Evolutionary conservation across 2,113 vertebrate genomes (phyloP).

Genomic region (Pholis gunnellus): DNA sequence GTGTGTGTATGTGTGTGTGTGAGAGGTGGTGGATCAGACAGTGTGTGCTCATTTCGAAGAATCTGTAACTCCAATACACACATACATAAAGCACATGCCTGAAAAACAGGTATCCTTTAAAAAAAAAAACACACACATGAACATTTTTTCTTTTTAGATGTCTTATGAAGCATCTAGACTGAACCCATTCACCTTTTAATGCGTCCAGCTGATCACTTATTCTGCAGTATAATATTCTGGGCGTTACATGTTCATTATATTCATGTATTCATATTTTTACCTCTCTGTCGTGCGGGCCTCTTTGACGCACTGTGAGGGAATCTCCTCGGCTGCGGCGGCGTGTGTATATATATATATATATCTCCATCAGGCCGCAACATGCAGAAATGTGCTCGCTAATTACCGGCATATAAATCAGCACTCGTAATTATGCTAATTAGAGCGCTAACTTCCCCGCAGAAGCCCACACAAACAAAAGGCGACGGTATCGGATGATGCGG

Average conservation of each 20-base stretch:
- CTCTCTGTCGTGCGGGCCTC: neutral
- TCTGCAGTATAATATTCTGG: neutral
- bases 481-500: conserved; percentile 74
- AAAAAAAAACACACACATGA: neutral
- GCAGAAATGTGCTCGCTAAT: conserved; percentile 77
- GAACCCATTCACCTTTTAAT: conserved; percentile 9
- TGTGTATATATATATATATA: too few species aligned
- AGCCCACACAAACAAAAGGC: conserved; percentile 81
- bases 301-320: conserved; percentile 29
- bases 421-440: conserved; percentile 84
- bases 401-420: conserved; percentile 82
- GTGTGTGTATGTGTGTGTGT: too few species aligned
- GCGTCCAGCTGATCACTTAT: neutral
- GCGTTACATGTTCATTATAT: neutral
- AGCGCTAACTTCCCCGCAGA: conserved; percentile 81
- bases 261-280: conserved; percentile 8
- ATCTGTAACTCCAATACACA: conserved; percentile 5
- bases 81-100: conserved; percentile 12
- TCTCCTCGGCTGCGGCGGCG: conserved; percentile 30
- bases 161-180: neutral
- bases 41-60: neutral
- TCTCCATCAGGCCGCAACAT: conserved; percentile 63
- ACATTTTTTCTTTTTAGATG: neutral
- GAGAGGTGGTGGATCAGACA: too few species aligned
- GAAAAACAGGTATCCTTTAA: neutral